Evolutionary conservation across 2,113 vertebrate species (phyloP), one percentile per base, ranked within the genome.

Genomic region (Speoplatyrhinus poulsoni): DNA sequence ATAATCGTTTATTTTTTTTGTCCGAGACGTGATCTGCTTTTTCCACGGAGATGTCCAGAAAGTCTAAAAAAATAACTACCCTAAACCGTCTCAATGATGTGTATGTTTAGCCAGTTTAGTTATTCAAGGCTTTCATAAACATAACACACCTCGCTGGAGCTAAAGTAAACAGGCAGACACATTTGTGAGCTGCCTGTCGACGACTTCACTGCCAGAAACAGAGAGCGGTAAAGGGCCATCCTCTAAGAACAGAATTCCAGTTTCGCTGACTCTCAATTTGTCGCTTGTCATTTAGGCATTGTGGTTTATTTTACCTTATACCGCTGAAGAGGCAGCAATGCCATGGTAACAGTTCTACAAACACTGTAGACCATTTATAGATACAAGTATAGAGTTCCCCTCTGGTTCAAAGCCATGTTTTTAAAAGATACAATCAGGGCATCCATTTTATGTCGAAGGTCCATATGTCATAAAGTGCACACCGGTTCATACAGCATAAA

Each of bases 81-180:
- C 70, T 59, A 3, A 65, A 26, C 47, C 70, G 19, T 13, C 55
- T 82, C 46, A 19, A 58, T 16, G 54, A 56, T 68, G 41, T 47
- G 54, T 48, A 12, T 12, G 69, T 55, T 76, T 1, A 12, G 6
- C 13, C 41, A 57, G 49, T 53, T 65, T n/a, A 70, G 73, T 67
- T 75, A 87, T 87, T 78, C 50, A 73, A 70, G 66, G 64, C 47
- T 86, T 71, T 78, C 60, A 69, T 85, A 88, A 88, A 91, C 80
- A 89, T 68, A 82, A 60, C 82, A 90, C 85, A 85, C 83, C 79
- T 88, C 80, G 17, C 76, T 89, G 87, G 68, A 73, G 70, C 82
- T 36, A 69, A 83, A 90, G 81, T 91, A 85, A 88, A 83, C 87
- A 81, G 80, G 71, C 59, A 62, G 50, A 73, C 56, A 9, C 53